phyloP scores from a whole-genome alignment of 2,797 vertebrate species.

The Enteromius treurensis region DNA sequence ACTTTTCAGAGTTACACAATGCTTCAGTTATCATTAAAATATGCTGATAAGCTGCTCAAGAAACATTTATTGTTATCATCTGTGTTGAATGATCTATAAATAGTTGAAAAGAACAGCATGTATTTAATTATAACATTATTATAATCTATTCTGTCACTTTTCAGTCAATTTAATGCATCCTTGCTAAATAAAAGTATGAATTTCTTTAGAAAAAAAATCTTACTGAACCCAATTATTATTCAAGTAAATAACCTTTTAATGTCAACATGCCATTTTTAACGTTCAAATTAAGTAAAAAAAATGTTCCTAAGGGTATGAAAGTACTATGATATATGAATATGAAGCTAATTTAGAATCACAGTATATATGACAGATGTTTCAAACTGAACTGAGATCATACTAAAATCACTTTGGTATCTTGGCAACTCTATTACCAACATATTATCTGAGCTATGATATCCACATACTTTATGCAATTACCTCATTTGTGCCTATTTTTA shows the following conservation, averaged over 20 bases:
- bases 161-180: neutral
- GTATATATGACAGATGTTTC: neutral
- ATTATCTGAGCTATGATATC: neutral
- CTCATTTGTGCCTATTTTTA: constrained; percentile 30
- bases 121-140: neutral
- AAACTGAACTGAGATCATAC: neutral
- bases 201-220: neutral
- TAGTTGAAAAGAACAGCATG: neutral
- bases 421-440: neutral
- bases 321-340: neutral
- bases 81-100: neutral
- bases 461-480: constrained; percentile 4
- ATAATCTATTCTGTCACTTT: neutral
- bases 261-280: neutral
- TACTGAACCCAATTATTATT: neutral
- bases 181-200: neutral
- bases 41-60: neutral
- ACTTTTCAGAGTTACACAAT: neutral
- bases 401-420: neutral
- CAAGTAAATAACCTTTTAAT: neutral
- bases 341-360: neutral
- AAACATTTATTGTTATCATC: neutral
- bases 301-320: neutral
- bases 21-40: neutral
- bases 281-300: neutral